Evolutionary conservation across 2,113 vertebrate genomes (phyloP), one percentile per base, ranked within the genome.

Genomic region (Carassius carassius): DNA sequence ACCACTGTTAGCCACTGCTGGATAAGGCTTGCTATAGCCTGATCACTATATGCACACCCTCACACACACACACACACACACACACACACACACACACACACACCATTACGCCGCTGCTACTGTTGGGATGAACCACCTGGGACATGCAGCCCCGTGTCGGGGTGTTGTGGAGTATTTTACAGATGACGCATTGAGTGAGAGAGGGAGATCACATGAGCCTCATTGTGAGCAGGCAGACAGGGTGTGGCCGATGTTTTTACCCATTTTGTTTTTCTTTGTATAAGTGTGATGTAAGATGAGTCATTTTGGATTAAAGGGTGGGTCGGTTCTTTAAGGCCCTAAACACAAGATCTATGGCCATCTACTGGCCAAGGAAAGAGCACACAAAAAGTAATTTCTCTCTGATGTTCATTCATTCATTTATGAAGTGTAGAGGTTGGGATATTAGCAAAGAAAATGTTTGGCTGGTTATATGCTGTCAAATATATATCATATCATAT

Each of bases 121-220:
- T 86, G 87, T 86, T 78, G 84, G 84, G 56, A 73, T 56, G 41
- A 77, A 74, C 78, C 87, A 84, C 85, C 73, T 84, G 87, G 84
- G 87, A 88, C 87, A 81, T 14, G 17, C 29, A 51, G 47, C 23
- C 19, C 65, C 0, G 9, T 11, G 9, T 70, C 56, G 16, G 73
- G 56, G 72, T 78, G 82, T 85, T 86, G 62, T 86, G 49, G 49
- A 62, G n/a, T 76, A 21, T 82, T 88, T 14, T 82, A 54, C 62
- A 81, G 78, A 86, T 82, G 73, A 83, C 19, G 19, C 67, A 63
- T 84, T 78, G 62, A 32, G 84, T 51, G 65, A 32, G 58, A 32
- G 72, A 44, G 69, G 23, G 62, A 75, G 60, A 81, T 81, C 63
- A 84, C 76, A 83, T 86, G 76, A 81, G 47, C 29, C 14, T 7